phyloP scores from a whole-genome alignment of 2,113 vertebrate genomes.

The Rhynchomys soricoides region DNA sequence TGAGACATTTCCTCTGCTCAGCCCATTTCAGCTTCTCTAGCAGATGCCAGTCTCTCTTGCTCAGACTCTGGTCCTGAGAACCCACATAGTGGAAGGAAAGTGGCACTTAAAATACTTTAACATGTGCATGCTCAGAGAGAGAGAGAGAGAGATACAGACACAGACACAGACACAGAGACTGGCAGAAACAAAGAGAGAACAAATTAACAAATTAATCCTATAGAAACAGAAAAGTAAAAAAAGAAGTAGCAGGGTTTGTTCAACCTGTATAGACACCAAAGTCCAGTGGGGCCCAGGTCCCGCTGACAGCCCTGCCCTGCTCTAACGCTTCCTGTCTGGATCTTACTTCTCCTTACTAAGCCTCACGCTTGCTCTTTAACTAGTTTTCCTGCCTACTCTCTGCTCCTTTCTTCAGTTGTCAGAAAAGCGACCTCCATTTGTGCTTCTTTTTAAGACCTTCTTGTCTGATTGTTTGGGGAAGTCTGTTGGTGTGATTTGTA shows the following conservation, averaged over 20 bases:
- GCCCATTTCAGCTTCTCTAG: not conserved
- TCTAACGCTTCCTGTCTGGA: not conserved
- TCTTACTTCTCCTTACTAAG: not conserved
- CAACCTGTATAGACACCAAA: no score
- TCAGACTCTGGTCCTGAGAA: not conserved
- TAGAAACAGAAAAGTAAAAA: not conserved
- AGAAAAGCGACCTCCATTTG: not conserved
- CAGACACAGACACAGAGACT: no score
- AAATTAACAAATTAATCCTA: not conserved
- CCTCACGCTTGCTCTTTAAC: not conserved
- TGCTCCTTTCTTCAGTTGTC: not conserved
- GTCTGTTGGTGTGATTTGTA: not conserved
- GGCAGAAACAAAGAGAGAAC: not conserved
- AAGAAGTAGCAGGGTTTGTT: not conserved
- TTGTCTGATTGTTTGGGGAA: not conserved
- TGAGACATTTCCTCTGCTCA: accelerated
- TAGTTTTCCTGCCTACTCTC: not conserved
- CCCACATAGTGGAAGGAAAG: not conserved
- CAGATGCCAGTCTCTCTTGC: not conserved
- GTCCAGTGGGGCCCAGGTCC: not conserved
- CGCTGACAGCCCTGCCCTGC: not conserved
- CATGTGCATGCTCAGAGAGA: not conserved
- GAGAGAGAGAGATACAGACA: no score
- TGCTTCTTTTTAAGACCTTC: not conserved
- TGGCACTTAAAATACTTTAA: not conserved